These are phyloP conservation scores for Hesperia comma DNA, from an alignment of 2,888 invertebrate genomes.

Conservation along the genomic window DNA sequence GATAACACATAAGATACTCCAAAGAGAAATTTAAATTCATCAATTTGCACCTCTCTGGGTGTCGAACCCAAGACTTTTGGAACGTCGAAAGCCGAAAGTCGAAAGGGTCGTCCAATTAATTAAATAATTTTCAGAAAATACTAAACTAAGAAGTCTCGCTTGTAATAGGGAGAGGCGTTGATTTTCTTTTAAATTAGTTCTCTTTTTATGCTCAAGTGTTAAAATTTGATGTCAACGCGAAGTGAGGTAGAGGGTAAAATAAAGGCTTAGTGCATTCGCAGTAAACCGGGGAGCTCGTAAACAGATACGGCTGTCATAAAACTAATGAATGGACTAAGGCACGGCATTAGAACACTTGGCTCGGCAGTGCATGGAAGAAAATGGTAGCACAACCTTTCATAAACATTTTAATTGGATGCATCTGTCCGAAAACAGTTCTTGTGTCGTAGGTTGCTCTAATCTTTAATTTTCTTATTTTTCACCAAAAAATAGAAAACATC, in stretches of 20 bases:
- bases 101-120: too few relatives aligned
- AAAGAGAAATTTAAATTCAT: too few relatives aligned
- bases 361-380: slow-evolving; percentile 57
- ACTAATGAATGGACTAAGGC: slow-evolving; percentile 55
- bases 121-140: too few relatives aligned
- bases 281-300: slow-evolving; percentile 71
- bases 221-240: slow-evolving; percentile 61
- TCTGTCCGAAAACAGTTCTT: slow-evolving; percentile 19
- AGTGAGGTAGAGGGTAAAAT: slow-evolving; percentile 62
- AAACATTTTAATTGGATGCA: slow-evolving; percentile 63
- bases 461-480: neutral
- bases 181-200: slow-evolving; percentile 6
- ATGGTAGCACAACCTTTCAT: slow-evolving; percentile 50
- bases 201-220: slow-evolving; percentile 57
- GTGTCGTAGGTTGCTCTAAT: slow-evolving; percentile 1
- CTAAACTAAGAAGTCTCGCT: too few relatives aligned
- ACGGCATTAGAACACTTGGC: slow-evolving; percentile 49
- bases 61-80: too few relatives aligned
- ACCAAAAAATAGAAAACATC: neutral
- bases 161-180: neutral
- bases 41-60: too few relatives aligned
- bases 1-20: too few relatives aligned
- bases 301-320: slow-evolving; percentile 60
- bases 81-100: too few relatives aligned
- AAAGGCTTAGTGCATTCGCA: slow-evolving; percentile 64